phyloP scores from a whole-genome alignment of 2,113 vertebrate genomes.

The Sorex araneus region DNA sequence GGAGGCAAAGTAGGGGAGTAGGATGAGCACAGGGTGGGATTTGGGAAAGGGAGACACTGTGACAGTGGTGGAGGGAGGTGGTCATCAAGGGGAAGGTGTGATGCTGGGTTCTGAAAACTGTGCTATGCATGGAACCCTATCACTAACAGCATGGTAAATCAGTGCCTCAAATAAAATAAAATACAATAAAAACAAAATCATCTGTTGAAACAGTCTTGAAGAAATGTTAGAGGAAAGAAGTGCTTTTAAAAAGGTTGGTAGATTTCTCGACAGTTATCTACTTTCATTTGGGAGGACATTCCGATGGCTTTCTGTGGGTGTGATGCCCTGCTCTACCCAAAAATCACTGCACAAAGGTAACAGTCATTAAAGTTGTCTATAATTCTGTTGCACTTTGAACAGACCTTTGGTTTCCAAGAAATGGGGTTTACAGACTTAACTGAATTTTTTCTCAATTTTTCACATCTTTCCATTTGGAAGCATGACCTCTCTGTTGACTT shows the following conservation, averaged over 20 bases:
- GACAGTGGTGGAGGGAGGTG: too few relatives aligned
- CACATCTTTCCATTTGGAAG: background rate
- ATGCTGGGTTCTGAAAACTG: too few relatives aligned
- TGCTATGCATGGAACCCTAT: too few relatives aligned
- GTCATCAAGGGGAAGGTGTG: too few relatives aligned
- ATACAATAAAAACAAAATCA: background rate
- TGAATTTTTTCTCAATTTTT: slow-evolving; percentile 5
- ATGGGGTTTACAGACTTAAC: background rate
- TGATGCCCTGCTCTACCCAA: background rate
- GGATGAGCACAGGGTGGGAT: too few relatives aligned
- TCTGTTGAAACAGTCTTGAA: background rate
- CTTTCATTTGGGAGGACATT: background rate
- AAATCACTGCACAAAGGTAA: accelerated
- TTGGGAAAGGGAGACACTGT: too few relatives aligned
- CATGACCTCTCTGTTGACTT: background rate
- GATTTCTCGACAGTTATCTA: background rate
- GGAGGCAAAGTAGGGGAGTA: too few relatives aligned
- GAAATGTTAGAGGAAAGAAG: background rate
- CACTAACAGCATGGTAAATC: too few relatives aligned
- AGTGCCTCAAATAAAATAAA: too few relatives aligned
- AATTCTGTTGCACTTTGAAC: background rate
- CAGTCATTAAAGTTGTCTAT: background rate
- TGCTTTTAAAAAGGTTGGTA: background rate
- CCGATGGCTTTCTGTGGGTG: accelerated
- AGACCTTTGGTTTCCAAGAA: background rate